A percentile compares a stretch with the other conserved stretches of the same genome.
phyloP scores from a whole-genome alignment of 2,797 vertebrate genomes.

The Halcyon smyrnensis region DNA sequence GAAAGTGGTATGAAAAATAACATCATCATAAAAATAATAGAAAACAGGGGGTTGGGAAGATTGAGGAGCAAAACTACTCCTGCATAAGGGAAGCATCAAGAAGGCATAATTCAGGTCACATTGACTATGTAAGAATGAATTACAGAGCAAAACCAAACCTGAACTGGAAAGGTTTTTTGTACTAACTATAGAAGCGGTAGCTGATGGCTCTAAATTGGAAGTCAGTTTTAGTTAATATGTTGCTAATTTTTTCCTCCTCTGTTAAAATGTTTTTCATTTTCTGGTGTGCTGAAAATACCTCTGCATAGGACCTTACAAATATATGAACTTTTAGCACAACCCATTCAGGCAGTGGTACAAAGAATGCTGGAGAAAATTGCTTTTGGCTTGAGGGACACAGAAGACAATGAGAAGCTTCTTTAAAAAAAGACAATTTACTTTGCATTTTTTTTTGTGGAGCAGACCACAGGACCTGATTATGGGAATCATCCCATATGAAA shows the following conservation, averaged over 20 bases:
- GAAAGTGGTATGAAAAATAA: not conserved
- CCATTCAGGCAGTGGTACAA: not conserved
- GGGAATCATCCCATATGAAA: slow-evolving; percentile 1
- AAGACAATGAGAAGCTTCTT: slow-evolving; percentile 53
- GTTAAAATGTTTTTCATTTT: slow-evolving; percentile 50
- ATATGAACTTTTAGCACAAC: slow-evolving; percentile 40
- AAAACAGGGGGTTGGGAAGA: not conserved
- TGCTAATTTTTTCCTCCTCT: slow-evolving; percentile 34
- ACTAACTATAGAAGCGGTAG: not conserved
- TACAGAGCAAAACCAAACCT: not conserved
- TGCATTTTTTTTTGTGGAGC: not conserved
- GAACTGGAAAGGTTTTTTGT: not conserved
- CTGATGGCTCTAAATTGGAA: not conserved
- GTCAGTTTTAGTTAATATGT: slow-evolving; percentile 41
- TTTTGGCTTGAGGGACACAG: not conserved
- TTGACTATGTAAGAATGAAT: not conserved
- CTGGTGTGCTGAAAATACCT: slow-evolving; percentile 51
- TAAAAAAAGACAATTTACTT: not conserved
- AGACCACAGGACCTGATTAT: not conserved
- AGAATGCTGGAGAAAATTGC: slow-evolving; percentile 46
- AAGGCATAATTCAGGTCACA: not conserved
- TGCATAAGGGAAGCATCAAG: not conserved
- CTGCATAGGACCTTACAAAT: slow-evolving; percentile 38
- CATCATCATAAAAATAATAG: not conserved
- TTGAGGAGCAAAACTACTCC: not conserved